A percentile compares a stretch with the other conserved stretches of the same genome.
These are phyloP conservation scores for Zaprionus africanus DNA, from an alignment of 1,140 invertebrate genomes.

Conservation along the genomic window DNA sequence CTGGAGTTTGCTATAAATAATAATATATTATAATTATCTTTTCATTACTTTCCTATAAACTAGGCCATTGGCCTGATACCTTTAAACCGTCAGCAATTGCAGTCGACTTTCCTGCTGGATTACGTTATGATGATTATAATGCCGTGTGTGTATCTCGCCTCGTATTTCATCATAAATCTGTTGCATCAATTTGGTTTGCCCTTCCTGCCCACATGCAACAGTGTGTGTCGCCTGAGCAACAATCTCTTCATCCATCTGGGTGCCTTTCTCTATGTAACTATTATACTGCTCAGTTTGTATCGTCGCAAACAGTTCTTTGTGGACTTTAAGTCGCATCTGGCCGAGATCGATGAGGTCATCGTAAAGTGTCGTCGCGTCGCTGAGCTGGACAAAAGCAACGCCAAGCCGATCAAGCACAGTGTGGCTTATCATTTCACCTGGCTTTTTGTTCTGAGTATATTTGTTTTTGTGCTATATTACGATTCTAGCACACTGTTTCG, in stretches of 20 bases:
- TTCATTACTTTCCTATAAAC: neutral
- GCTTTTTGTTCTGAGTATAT: slow-evolving; percentile 64
- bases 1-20: neutral
- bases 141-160: slow-evolving; percentile 65
- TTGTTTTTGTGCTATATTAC: slow-evolving; percentile 62
- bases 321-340: slow-evolving; percentile 64
- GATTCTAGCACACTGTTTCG: slow-evolving; percentile 56
- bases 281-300: slow-evolving; percentile 63
- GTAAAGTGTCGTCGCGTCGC: slow-evolving; percentile 58
- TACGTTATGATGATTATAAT: slow-evolving; percentile 72
- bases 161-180: slow-evolving; percentile 60
- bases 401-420: slow-evolving; percentile 53
- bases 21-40: neutral
- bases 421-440: slow-evolving; percentile 72
- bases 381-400: slow-evolving; percentile 57
- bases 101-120: slow-evolving; percentile 55
- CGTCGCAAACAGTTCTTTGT: slow-evolving; percentile 74
- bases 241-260: slow-evolving; percentile 71
- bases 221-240: slow-evolving; percentile 68
- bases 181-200: slow-evolving; percentile 33
- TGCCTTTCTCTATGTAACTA: slow-evolving; percentile 69
- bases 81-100: slow-evolving; percentile 57
- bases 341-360: slow-evolving; percentile 65
- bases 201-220: slow-evolving; percentile 57
- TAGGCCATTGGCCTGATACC: slow-evolving; percentile 76